phyloP scores from a whole-genome alignment of 2,797 vertebrate species.

The Pterois miles region DNA sequence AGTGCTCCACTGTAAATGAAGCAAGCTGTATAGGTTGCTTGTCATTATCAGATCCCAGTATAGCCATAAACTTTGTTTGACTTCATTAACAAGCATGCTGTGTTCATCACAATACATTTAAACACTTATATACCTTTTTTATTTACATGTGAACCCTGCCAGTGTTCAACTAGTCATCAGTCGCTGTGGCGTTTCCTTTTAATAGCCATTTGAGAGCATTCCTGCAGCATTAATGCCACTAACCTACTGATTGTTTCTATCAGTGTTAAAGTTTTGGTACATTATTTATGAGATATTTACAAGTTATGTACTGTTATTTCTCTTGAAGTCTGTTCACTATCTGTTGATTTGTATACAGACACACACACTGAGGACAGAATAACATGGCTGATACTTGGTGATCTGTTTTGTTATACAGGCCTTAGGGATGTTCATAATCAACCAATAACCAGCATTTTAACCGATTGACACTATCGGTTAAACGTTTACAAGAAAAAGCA shows the following conservation, averaged over 20 bases:
- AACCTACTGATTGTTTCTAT: neutral
- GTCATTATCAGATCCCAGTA: no score
- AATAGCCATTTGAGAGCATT: neutral
- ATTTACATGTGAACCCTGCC: neutral
- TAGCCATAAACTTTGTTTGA: no score
- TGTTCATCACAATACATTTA: no score
- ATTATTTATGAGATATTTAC: neutral
- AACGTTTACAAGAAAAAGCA: no score
- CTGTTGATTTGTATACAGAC: neutral
- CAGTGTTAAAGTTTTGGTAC: neutral
- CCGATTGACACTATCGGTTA: no score
- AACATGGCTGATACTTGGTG: no score
- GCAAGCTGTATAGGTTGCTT: no score
- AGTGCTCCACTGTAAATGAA: no score
- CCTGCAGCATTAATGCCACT: neutral
- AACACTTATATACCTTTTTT: neutral
- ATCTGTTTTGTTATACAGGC: no score
- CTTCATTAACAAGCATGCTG: no score
- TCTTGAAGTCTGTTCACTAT: neutral
- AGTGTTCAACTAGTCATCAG: neutral
- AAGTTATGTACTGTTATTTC: neutral
- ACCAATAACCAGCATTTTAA: no score
- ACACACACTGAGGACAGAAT: neutral
- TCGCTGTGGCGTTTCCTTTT: neutral
- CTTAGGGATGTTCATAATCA: no score